Evolutionary conservation across 2,888 invertebrate species (phyloP), one percentile per base, ranked within the genome.

Genomic region (Macaria notata): DNA sequence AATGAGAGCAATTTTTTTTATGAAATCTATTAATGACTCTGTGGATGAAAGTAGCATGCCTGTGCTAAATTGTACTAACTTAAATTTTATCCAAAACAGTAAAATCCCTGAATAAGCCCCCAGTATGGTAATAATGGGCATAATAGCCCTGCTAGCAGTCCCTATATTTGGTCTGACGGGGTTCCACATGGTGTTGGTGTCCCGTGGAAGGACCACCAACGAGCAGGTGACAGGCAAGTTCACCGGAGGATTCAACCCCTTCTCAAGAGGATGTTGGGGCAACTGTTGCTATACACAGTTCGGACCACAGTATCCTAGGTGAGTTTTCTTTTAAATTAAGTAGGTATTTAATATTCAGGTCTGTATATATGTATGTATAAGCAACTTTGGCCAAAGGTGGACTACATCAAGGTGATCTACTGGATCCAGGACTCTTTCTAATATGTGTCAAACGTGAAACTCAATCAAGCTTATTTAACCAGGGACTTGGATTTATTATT

Each of bases 191-290:
- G 96, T 99, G 75, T 93, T 99, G 69, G 98, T 99, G 54, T 96
- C 98, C 33, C 93, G 99, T 63, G 99, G 99, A 42, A 94, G 99
- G 67, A 99, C 99, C 56, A 99, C 99, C 66, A 99, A 99, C 91
- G 99, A 99, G 92, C 99, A 99, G 93, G 99, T 99, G 63, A 99
- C 99, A 9, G 99, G 99, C 57, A 99, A 99, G 92, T 99, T 99
- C 92, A 97, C 98, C 79, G 98, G 98, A 54, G 99, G 98, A 42
- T 98, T 97, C 88, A 99, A 99, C 93, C 99, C 99, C 54, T 99
- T 99, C 92, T 98, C 98, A 4, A 93, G 95, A 78, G 99, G 99
- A 36, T 99, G 98, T 86, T 96, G 96, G 94, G 94, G 95, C 79
- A 99, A 99, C 88, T 98, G 98, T 89, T 97, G 97, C 84, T 97